phyloP scores from a whole-genome alignment of 2,113 vertebrate species.

The Edolisoma coerulescens region DNA sequence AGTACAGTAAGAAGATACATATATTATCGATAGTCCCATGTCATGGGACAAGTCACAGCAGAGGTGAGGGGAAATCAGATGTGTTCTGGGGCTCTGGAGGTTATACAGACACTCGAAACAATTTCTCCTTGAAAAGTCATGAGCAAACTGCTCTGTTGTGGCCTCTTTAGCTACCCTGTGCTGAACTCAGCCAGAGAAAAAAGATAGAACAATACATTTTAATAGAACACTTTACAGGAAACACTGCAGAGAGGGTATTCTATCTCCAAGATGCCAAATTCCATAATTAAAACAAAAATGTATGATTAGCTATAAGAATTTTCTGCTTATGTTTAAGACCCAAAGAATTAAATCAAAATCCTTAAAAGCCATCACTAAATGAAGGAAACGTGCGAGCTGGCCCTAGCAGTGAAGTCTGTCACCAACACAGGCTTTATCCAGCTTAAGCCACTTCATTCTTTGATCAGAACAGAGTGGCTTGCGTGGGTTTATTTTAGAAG shows the following conservation, averaged over 20 bases:
- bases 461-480: conserved; percentile 58
- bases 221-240: neutral
- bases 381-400: conserved; percentile 41
- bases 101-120: neutral
- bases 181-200: neutral
- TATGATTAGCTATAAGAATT: conserved; percentile 20
- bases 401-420: conserved; percentile 61
- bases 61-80: conserved; percentile 64
- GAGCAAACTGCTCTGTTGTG: neutral
- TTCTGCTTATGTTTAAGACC: conserved; percentile 49
- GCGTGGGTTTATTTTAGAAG: conserved; percentile 32
- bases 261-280: conserved; percentile 8
- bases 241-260: neutral
- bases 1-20: conserved; percentile 58
- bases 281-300: conserved; percentile 58
- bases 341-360: conserved; percentile 65
- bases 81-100: conserved; percentile 46
- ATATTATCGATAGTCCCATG: conserved; percentile 49
- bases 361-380: conserved; percentile 55
- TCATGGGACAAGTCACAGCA: conserved; percentile 40
- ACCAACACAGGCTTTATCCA: conserved; percentile 61
- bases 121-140: conserved; percentile 22
- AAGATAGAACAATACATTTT: neutral
- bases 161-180: neutral
- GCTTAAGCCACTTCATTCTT: conserved; percentile 64